Percentiles rank a stretch among this genome's conserved stretches.
Conservation (phyloP, 2,113 vertebrate genomes). For the Xerus inauris region DNA sequence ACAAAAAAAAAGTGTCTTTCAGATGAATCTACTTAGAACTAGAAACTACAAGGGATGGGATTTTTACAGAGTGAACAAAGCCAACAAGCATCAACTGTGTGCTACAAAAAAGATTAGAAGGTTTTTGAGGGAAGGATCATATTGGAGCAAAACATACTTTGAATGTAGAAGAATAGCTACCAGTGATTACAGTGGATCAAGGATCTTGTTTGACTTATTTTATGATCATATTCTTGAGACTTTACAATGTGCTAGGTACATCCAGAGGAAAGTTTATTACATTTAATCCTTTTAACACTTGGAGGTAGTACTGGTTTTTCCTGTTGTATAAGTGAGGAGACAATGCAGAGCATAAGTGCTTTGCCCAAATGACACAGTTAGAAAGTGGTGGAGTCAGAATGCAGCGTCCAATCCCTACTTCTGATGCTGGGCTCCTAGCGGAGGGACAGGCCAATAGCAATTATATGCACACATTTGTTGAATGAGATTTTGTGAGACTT, state of each 20-base stretch:
- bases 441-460: neutral
- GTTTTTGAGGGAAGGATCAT: neutral
- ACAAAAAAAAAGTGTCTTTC: neutral
- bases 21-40: neutral
- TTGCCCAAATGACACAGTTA: neutral
- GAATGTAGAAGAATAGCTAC: neutral
- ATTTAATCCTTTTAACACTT: constrained; percentile 32
- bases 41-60: neutral
- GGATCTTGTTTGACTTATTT: neutral
- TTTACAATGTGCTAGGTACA: neutral
- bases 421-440: neutral
- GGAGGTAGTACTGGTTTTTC: neutral
- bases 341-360: neutral
- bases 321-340: constrained; percentile 43
- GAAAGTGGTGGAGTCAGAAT: neutral
- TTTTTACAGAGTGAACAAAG: neutral
- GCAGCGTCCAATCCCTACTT: neutral
- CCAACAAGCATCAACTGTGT: neutral
- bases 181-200: neutral
- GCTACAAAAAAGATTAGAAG: neutral
- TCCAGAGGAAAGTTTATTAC: constrained; percentile 16
- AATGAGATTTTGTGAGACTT: constrained; percentile 42
- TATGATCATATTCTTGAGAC: neutral
- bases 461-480: neutral
- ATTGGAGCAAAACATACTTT: neutral